Evolutionary conservation across 2,888 invertebrate species (phyloP).

Genomic region (Hydropsyche betteni): DNA sequence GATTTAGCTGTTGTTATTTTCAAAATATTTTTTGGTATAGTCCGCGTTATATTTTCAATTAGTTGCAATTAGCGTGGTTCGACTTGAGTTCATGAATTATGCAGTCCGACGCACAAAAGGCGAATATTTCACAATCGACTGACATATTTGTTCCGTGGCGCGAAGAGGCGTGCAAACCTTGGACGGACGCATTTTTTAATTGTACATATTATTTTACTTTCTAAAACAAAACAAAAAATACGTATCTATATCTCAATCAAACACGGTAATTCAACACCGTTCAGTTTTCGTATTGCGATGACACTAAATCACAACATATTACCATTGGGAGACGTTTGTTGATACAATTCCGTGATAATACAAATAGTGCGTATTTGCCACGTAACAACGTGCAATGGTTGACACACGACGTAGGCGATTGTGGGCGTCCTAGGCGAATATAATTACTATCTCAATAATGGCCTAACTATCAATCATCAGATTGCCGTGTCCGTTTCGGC

Average conservation of each 20-base stretch:
- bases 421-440: conserved; percentile 21
- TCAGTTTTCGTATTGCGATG: no score
- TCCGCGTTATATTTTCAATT: neutral
- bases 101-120: conserved; percentile 26
- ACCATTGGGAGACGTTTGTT: no score
- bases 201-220: no score
- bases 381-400: neutral
- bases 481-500: conserved; percentile 13
- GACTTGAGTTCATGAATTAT: conserved; percentile 29
- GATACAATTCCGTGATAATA: no score
- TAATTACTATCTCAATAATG: conserved; percentile 31
- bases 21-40: no score
- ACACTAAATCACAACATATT: no score
- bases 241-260: no score
- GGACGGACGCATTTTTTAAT: conserved; percentile 16
- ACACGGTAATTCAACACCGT: no score
- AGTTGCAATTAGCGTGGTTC: conserved; percentile 24
- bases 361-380: no score
- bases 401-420: conserved; percentile 14
- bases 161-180: conserved; percentile 33
- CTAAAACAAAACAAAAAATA: no score
- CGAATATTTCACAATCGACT: conserved; percentile 35
- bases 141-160: conserved; percentile 32
- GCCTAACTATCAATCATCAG: conserved; percentile 12
- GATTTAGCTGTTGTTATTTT: no score